phyloP scores from a whole-genome alignment of 2,888 invertebrate genomes.

The Orgyia antiqua region DNA sequence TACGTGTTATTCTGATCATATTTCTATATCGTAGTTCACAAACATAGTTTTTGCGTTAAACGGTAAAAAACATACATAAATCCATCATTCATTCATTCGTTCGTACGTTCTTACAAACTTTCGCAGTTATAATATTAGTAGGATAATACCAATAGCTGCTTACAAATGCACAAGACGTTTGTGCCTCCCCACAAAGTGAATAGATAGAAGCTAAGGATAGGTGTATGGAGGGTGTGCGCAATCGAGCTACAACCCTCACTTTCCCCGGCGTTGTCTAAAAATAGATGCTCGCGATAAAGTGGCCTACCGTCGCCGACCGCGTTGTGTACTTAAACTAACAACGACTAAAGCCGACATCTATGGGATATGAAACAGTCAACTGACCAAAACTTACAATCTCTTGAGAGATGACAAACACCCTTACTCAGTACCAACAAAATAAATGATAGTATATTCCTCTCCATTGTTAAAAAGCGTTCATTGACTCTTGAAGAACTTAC shows the following conservation, averaged over 20 bases:
- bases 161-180: conserved; percentile 65
- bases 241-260: conserved; percentile 55
- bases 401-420: conserved; percentile 6
- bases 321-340: conserved; percentile 20
- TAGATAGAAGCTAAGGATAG: conserved; percentile 44
- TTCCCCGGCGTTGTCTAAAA: conserved; percentile 67
- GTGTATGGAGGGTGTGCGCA: conserved; percentile 49
- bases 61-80: too few species aligned
- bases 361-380: conserved; percentile 16
- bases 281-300: conserved; percentile 65
- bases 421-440: conserved; percentile 7
- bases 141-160: conserved; percentile 43
- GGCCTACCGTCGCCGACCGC: conserved; percentile 35
- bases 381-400: conserved; percentile 17
- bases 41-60: too few species aligned
- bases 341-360: conserved; percentile 16
- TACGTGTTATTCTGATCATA: too few species aligned
- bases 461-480: too few species aligned
- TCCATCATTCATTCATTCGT: too few species aligned
- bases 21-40: too few species aligned
- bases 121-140: too few species aligned
- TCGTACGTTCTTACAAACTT: too few species aligned
- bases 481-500: too few species aligned
- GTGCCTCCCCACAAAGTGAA: conserved; percentile 51
- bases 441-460: conserved; percentile 11